A percentile compares a stretch with the other conserved stretches of the same genome.
Evolutionary conservation across 2,888 invertebrate species (phyloP).

Genomic region (Mechanitis mazaeus): DNA sequence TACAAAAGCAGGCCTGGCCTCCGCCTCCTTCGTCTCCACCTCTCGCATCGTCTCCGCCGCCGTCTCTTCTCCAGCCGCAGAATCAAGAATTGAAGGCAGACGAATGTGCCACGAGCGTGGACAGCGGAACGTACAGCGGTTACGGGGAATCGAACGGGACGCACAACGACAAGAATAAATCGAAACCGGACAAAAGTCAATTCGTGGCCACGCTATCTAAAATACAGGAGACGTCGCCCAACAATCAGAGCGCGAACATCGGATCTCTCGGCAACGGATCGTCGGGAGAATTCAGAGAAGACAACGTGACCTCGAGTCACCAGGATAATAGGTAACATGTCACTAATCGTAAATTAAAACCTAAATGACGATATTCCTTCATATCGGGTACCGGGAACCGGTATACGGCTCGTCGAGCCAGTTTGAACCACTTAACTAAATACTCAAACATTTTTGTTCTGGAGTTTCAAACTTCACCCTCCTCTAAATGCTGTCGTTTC

Average conservation of each 20-base stretch:
- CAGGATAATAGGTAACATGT: constrained; percentile 64
- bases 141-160: constrained; percentile 67
- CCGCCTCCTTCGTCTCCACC: constrained; percentile 71
- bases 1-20: constrained; percentile 84
- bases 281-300: constrained; percentile 50
- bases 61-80: constrained; percentile 50
- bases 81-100: constrained; percentile 56
- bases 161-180: constrained; percentile 54
- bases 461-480: no score
- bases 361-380: no score
- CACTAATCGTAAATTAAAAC: not conserved
- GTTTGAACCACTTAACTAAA: no score
- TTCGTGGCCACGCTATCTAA: constrained; percentile 79
- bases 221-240: constrained; percentile 79
- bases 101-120: constrained; percentile 67
- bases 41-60: constrained; percentile 78
- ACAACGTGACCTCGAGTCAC: constrained; percentile 49
- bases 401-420: no score
- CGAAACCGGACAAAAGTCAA: constrained; percentile 64
- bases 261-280: constrained; percentile 68
- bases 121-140: constrained; percentile 66
- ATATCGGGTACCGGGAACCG: no score
- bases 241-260: constrained; percentile 54
- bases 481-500: no score
- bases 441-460: no score